Conservation (phyloP, 2,113 vertebrate genomes). For the Equus quagga region DNA sequence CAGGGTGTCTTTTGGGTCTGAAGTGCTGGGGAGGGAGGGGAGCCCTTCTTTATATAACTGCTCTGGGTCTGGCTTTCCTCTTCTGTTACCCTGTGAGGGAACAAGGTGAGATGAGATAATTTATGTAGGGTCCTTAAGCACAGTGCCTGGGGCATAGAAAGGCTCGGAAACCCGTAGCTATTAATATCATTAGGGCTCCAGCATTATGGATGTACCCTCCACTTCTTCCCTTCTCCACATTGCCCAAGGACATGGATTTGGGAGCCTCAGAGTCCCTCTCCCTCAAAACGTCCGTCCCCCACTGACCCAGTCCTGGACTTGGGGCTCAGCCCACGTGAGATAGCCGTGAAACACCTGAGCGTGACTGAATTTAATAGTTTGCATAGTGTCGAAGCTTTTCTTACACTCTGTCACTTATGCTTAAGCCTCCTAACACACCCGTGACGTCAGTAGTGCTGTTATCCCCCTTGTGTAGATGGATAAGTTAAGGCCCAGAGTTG, state of each 20-base stretch:
- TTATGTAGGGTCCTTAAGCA: constrained; percentile 8
- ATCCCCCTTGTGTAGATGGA: not conserved
- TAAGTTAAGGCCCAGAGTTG: not conserved
- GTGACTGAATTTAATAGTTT: not conserved
- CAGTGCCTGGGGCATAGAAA: not conserved
- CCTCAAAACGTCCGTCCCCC: not conserved
- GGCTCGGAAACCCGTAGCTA: not conserved
- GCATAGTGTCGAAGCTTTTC: not conserved
- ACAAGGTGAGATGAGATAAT: constrained; percentile 1
- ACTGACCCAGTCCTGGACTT: not conserved
- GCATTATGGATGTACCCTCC: not conserved
- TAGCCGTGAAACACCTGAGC: not conserved
- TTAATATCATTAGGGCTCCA: not conserved
- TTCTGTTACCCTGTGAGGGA: not conserved
- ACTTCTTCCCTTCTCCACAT: not conserved
- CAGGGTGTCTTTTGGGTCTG: constrained; percentile 15
- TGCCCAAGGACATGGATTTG: not conserved
- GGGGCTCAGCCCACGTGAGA: not conserved
- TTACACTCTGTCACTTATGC: not conserved
- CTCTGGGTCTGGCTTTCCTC: constrained; percentile 13
- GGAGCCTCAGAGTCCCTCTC: not conserved
- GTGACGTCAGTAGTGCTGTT: not conserved
- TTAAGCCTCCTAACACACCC: not conserved
- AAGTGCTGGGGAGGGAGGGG: not conserved
- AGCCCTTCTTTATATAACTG: constrained; percentile 52